These are phyloP conservation scores for Allolobophora icterica DNA, from an alignment of 2,888 invertebrate genomes.

Conservation along the genomic window DNA sequence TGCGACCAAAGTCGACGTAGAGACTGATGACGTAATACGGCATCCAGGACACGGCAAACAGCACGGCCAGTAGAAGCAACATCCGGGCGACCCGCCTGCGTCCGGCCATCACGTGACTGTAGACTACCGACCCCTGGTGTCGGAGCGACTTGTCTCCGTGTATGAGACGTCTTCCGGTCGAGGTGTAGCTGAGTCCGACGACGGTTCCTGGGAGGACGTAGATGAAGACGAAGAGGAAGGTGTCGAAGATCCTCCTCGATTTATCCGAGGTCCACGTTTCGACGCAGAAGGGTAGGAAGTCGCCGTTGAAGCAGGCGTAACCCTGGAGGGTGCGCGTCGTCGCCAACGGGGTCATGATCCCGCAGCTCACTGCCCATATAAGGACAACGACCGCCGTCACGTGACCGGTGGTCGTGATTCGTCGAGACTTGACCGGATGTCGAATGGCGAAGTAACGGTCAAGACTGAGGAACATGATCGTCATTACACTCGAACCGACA, in stretches of 20 bases:
- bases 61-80: constrained; percentile 75
- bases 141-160: constrained; percentile 53
- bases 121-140: constrained; percentile 49
- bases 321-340: constrained; percentile 5
- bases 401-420: constrained; percentile 71
- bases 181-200: constrained; percentile 62
- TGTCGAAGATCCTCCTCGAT: constrained; percentile 71
- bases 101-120: constrained; percentile 33
- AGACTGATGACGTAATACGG: constrained; percentile 65
- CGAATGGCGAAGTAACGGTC: constrained; percentile 76
- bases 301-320: constrained; percentile 2
- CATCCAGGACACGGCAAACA: constrained; percentile 81
- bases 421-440: constrained; percentile 76
- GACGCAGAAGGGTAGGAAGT: constrained; percentile 43
- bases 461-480: constrained; percentile 81
- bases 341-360: constrained; percentile 74
- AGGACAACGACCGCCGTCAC: constrained; percentile 48
- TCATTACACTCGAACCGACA: constrained; percentile 80
- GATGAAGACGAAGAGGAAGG: constrained; percentile 77
- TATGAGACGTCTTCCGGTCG: constrained; percentile 68
- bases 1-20: constrained; percentile 40
- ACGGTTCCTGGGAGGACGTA: constrained; percentile 76
- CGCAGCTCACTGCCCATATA: constrained; percentile 74
- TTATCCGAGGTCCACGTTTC: constrained; percentile 44
- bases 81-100: constrained; percentile 78